Percentiles rank a stretch among this genome's conserved stretches.
phyloP scores from a whole-genome alignment of 1,140 invertebrate species.

The Diprion similis region DNA sequence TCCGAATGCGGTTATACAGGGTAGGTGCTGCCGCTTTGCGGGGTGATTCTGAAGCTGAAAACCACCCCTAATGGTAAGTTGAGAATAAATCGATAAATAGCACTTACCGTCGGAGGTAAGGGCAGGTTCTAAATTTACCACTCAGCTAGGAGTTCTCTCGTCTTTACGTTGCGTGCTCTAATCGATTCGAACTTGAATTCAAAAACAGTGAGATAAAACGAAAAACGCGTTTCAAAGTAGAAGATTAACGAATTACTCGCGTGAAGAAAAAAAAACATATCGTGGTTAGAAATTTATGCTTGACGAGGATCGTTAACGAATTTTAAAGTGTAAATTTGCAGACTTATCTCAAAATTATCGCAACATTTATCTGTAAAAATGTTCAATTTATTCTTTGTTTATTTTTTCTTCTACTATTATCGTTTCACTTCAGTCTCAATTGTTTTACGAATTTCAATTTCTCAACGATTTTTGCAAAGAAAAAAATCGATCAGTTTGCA shows the following conservation, averaged over 20 bases:
- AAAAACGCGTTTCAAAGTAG: background rate
- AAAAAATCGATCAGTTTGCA: no score
- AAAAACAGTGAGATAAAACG: background rate
- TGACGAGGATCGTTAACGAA: no score
- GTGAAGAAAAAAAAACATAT: background rate
- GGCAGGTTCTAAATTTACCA: background rate
- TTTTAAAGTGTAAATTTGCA: no score
- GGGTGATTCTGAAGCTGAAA: constrained; percentile 2
- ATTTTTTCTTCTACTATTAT: background rate
- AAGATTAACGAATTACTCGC: background rate
- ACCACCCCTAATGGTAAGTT: constrained; percentile 5
- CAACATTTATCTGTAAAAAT: background rate
- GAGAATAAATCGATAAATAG: constrained; percentile 26
- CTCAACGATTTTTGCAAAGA: no score
- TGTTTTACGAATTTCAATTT: no score
- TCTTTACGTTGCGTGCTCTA: background rate
- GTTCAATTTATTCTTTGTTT: background rate
- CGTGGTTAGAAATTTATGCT: no score
- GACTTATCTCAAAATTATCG: no score
- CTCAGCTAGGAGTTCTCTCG: background rate
- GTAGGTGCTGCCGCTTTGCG: constrained; percentile 33
- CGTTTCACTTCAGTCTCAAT: no score
- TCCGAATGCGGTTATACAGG: background rate
- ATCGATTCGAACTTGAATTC: background rate
- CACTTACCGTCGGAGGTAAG: background rate